Conservation (phyloP, 2,797 vertebrate species). For the Apodemus agrarius region DNA sequence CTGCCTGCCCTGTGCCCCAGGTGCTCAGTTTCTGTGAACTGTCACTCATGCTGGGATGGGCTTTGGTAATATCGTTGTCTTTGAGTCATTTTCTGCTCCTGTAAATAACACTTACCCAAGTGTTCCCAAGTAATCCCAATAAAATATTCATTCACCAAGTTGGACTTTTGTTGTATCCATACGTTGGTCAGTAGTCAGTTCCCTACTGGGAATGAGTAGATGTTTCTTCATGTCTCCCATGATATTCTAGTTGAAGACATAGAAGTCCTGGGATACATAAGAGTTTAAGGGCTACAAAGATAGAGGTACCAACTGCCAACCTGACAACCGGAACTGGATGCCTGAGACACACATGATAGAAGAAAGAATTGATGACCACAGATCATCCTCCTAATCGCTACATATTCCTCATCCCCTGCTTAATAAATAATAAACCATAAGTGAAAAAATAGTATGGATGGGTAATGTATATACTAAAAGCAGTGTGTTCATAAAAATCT, state of each 20-base stretch:
- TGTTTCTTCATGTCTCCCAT: not conserved
- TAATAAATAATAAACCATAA: not conserved
- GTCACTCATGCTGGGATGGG: not conserved
- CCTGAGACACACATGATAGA: not conserved
- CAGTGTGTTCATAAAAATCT: not conserved
- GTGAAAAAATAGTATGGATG: not conserved
- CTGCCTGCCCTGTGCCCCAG: not conserved
- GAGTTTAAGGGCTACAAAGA: not conserved
- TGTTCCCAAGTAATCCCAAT: not conserved
- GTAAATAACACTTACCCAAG: not conserved
- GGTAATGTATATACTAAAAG: not conserved
- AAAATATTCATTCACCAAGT: not conserved
- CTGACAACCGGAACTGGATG: not conserved
- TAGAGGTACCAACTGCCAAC: not conserved
- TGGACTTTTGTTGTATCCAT: not conserved
- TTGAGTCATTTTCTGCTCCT: not conserved
- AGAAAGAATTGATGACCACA: not conserved
- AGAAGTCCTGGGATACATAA: not conserved
- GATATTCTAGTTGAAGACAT: not conserved
- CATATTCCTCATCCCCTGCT: not conserved
- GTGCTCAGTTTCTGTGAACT: not conserved
- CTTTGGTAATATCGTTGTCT: not conserved
- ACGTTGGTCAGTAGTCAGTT: not conserved
- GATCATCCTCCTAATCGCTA: not conserved
- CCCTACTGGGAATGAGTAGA: not conserved